Base-by-base conservation (phyloP, 1,140 invertebrate genomes). In the Temnothorax nylanderi region DNA sequence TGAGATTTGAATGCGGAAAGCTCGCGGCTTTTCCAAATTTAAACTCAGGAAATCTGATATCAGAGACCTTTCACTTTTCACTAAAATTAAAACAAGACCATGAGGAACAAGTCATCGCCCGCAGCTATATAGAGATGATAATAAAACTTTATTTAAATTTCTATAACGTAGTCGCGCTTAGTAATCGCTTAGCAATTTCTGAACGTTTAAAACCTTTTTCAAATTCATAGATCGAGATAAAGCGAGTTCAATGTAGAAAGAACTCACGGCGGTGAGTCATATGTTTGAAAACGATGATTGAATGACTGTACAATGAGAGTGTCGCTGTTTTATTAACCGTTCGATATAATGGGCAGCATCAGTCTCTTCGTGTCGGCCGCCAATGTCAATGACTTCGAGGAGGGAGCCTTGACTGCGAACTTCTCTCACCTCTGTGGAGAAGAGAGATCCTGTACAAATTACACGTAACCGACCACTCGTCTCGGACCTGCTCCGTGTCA, bases 361-460 rank as follows among this genome's bases (percentile, higher is more conserved):
- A 62, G 87, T 90, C 87, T 87, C 75, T 71, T 65, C 87, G 87
- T 87, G 89, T 80, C 49, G 85, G 74, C 84, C 58, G 37, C 34
- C 90, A 91, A 93, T 93, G 92, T 93, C 92, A 93, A 93, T 93
- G 92, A 93, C 92, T 93, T 76, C 85, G 85, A 92, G 78, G 56
- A 75, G 65, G 82, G 86, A 93, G 85, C 92, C 92, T 93, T 93
- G 92, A 93, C 92, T 92, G 91, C 92, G 64, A 93, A 92, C 89
- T 92, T 93, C 85, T 91, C 85, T 90, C 87, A 84, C 86, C 90
- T 90, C 86, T 76, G 71, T 34, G 84, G 41, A 49, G 65, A 32
- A 69, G 37, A 69, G 37, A 91, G 85, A 91, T 89, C 80, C 89
- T 91, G 85, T 88, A 91, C 84, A 91, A 91, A 91, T 91, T 91